These are phyloP conservation scores for Cyclopterus lumpus DNA, from an alignment of 2,797 vertebrate genomes.

Conservation along the genomic window DNA sequence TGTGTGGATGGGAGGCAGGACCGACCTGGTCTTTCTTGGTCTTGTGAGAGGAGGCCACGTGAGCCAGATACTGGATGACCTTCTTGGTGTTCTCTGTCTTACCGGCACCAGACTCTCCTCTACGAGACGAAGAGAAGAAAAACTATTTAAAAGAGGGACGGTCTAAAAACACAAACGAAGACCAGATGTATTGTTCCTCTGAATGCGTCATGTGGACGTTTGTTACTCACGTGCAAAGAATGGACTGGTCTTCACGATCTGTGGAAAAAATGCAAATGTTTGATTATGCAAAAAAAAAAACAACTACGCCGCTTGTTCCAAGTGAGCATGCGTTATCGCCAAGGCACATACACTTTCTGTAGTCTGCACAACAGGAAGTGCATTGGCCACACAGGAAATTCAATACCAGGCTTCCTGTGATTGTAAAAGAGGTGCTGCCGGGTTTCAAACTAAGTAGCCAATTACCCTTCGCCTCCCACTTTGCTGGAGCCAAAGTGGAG, in stretches of 20 bases:
- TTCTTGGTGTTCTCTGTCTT: conserved; percentile 99
- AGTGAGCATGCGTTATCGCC: conserved; percentile 42
- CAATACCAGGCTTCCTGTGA: conserved; percentile 75
- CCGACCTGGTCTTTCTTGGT: conserved; percentile 98
- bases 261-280: conserved; percentile 28
- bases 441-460: conserved; percentile 36
- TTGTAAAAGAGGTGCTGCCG: conserved; percentile 41
- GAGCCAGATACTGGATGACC: conserved; percentile 97
- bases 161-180: not conserved
- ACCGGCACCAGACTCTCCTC: conserved; percentile 97
- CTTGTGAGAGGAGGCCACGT: conserved; percentile 98
- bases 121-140: conserved; percentile 54
- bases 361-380: conserved; percentile 65
- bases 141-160: not conserved
- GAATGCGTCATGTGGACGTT: not conserved
- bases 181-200: not conserved
- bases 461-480: conserved; percentile 38
- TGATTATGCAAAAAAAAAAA: not conserved
- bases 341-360: conserved; percentile 22
- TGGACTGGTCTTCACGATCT: conserved; percentile 97
- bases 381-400: conserved; percentile 74
- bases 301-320: not conserved
- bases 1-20: conserved; percentile 16
- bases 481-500: conserved; percentile 10
- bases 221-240: conserved; percentile 97